A percentile compares a stretch with the other conserved stretches of the same genome.
phyloP scores from a whole-genome alignment of 2,888 invertebrate species.

The Eupeodes latifasciatus region DNA sequence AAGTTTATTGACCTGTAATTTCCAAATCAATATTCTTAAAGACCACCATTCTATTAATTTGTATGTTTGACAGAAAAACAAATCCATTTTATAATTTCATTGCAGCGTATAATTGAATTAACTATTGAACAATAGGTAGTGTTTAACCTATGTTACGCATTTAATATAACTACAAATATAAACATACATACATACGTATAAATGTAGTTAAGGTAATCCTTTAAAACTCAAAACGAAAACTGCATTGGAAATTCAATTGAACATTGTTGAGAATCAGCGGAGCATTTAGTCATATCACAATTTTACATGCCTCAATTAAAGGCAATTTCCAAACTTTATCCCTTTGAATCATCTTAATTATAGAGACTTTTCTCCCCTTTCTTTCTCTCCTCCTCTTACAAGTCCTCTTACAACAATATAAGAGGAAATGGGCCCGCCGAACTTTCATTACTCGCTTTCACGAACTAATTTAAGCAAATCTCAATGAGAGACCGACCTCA shows the following conservation, averaged over 20 bases:
- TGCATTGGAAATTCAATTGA: slow-evolving; percentile 40
- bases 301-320: slow-evolving; percentile 60
- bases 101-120: no score
- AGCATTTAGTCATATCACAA: slow-evolving; percentile 34
- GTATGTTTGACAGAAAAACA: no score
- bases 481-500: slow-evolving; percentile 34
- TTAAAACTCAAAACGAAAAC: slow-evolving; percentile 10
- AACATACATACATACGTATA: no score
- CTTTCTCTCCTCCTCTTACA: background rate
- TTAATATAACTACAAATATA: no score
- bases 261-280: slow-evolving; percentile 32
- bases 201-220: background rate
- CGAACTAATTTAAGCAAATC: slow-evolving; percentile 60
- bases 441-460: slow-evolving; percentile 58
- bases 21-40: no score
- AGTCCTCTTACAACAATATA: background rate
- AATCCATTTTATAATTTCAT: no score
- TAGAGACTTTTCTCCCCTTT: background rate
- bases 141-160: no score
- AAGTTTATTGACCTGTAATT: no score
- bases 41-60: no score
- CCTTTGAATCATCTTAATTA: slow-evolving; percentile 39
- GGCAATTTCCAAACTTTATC: slow-evolving; percentile 57
- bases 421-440: slow-evolving; percentile 52
- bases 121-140: no score